Percentiles rank a stretch among this genome's conserved stretches.
These are phyloP conservation scores for Calyptomena viridis DNA, from an alignment of 2,113 vertebrate species.

Conservation along the genomic window DNA sequence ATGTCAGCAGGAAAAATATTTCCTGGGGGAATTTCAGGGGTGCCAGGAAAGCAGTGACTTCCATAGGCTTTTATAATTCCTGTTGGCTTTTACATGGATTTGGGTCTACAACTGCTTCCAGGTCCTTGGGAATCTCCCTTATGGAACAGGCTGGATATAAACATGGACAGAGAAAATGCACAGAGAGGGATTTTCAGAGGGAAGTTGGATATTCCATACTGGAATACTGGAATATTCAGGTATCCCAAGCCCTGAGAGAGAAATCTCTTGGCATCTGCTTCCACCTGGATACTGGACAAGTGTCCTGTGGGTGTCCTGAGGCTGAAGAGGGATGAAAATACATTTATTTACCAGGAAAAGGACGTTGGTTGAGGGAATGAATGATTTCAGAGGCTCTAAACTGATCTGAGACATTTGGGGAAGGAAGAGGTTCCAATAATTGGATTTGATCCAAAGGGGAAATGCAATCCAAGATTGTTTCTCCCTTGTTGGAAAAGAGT, in stretches of 20 bases:
- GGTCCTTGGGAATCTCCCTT: background rate
- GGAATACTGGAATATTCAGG: background rate
- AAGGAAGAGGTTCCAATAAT: background rate
- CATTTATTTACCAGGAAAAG: background rate
- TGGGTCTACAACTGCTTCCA: background rate
- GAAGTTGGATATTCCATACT: too few species aligned
- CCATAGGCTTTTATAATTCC: background rate
- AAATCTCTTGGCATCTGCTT: background rate
- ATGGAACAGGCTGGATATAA: background rate
- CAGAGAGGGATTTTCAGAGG: background rate
- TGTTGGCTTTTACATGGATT: background rate
- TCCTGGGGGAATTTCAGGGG: background rate
- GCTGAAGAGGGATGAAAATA: background rate
- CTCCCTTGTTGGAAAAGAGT: background rate
- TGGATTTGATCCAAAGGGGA: background rate
- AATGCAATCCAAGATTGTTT: slow-evolving; percentile 14
- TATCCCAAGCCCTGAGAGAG: background rate
- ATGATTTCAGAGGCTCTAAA: background rate
- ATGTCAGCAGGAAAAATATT: background rate
- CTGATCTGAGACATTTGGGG: background rate
- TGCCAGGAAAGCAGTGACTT: background rate
- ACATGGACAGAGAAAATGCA: background rate
- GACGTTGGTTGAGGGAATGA: background rate
- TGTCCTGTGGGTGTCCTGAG: background rate
- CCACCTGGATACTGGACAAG: background rate